Evolutionary conservation across 2,797 vertebrate species (phyloP).

Genomic region (Fistularia tabacaria): DNA sequence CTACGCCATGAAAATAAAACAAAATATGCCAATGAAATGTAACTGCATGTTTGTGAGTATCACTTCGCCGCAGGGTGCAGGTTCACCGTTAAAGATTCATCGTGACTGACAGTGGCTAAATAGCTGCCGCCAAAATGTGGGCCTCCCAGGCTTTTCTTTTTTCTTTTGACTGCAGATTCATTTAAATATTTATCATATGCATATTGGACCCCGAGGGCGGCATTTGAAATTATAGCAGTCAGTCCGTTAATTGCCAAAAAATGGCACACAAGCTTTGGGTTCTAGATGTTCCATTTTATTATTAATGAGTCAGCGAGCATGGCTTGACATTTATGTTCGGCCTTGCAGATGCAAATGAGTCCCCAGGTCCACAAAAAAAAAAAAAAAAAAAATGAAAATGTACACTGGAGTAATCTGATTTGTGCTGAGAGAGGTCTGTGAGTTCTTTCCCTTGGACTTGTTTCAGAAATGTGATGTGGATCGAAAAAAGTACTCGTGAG

Average conservation of each 20-base stretch:
- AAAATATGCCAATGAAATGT: conserved; percentile 13
- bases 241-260: conserved; percentile 73
- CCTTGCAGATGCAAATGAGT: conserved; percentile 70
- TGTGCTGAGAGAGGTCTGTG: conserved; percentile 17
- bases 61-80: conserved; percentile 33
- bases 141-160: conserved; percentile 59
- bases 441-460: neutral
- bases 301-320: conserved; percentile 70
- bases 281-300: conserved; percentile 68
- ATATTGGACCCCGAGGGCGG: conserved; percentile 71
- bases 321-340: conserved; percentile 75
- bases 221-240: conserved; percentile 73
- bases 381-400: conserved; percentile 25
- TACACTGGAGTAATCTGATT: conserved; percentile 32
- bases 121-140: conserved; percentile 52
- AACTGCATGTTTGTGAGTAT: conserved; percentile 24
- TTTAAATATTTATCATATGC: conserved; percentile 79
- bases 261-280: conserved; percentile 68
- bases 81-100: conserved; percentile 50
- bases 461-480: too few species aligned
- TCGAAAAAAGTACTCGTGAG: too few species aligned
- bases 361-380: conserved; percentile 9
- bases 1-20: too few species aligned
- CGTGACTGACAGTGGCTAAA: conserved; percentile 56
- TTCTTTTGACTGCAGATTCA: conserved; percentile 65